Evolutionary conservation across 2,797 vertebrate species (phyloP).

Genomic region (Picus viridis): DNA sequence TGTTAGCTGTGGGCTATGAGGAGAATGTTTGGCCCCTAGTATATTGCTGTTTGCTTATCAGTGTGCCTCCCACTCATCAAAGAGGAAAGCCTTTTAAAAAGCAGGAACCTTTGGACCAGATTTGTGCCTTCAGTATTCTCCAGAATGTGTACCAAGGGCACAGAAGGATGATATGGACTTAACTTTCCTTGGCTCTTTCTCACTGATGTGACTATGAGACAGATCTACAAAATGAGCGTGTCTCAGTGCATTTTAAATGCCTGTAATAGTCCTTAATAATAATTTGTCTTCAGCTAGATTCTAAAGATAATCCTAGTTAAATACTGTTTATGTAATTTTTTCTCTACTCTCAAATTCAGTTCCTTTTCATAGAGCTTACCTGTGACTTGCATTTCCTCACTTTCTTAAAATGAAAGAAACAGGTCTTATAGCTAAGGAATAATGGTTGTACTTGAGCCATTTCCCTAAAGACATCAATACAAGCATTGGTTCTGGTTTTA

Average conservation of each 20-base stretch:
- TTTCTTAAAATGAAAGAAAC: not conserved
- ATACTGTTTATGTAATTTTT: not conserved
- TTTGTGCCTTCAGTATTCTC: not conserved
- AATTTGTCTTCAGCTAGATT: not conserved
- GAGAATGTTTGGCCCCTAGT: not conserved
- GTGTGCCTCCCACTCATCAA: not conserved
- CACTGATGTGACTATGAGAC: not conserved
- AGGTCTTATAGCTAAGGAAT: not conserved
- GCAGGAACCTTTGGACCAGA: not conserved
- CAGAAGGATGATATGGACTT: not conserved
- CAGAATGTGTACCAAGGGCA: not conserved
- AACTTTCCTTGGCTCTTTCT: not conserved
- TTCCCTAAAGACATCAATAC: not conserved
- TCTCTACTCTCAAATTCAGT: not conserved
- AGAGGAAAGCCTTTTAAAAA: not conserved
- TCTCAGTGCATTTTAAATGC: not conserved
- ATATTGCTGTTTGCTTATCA: not conserved
- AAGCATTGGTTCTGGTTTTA: not conserved
- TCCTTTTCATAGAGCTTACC: not conserved
- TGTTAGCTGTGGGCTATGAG: not conserved
- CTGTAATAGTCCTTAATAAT: not conserved
- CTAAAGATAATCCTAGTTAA: not conserved
- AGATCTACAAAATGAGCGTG: not conserved
- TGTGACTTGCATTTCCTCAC: not conserved
- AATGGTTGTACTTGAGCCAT: not conserved